Percentiles rank a stretch among this genome's conserved stretches.
Conservation (phyloP, 2,797 vertebrate genomes). For the Falco naumanni region DNA sequence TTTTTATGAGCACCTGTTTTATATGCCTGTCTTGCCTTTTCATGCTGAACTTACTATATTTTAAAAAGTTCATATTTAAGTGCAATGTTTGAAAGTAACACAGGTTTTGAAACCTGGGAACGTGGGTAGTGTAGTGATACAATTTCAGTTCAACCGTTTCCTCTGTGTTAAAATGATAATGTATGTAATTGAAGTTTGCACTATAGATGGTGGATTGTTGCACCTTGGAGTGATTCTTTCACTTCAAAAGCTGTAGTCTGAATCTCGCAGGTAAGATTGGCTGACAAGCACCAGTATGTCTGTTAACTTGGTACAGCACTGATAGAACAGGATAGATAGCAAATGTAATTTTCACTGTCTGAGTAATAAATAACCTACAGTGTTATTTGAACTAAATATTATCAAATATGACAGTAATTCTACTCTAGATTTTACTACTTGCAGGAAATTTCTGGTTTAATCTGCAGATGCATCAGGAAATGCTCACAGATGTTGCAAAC, state of each 20-base stretch:
- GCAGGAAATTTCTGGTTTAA: background rate
- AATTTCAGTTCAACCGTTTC: background rate
- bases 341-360: background rate
- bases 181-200: background rate
- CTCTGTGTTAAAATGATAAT: background rate
- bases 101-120: background rate
- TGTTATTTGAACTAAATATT: background rate
- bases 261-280: background rate
- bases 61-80: no score
- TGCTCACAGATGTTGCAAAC: background rate
- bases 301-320: background rate
- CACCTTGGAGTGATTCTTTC: background rate
- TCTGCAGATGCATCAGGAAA: background rate
- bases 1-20: background rate
- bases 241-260: background rate
- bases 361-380: no score
- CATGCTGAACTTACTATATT: background rate
- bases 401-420: background rate
- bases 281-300: background rate
- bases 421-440: background rate
- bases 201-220: background rate
- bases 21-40: background rate
- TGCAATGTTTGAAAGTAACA: background rate
- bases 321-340: background rate
- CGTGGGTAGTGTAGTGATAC: background rate